Conservation (phyloP, 1,140 invertebrate genomes). For the Plectrocnemia conspersa region DNA sequence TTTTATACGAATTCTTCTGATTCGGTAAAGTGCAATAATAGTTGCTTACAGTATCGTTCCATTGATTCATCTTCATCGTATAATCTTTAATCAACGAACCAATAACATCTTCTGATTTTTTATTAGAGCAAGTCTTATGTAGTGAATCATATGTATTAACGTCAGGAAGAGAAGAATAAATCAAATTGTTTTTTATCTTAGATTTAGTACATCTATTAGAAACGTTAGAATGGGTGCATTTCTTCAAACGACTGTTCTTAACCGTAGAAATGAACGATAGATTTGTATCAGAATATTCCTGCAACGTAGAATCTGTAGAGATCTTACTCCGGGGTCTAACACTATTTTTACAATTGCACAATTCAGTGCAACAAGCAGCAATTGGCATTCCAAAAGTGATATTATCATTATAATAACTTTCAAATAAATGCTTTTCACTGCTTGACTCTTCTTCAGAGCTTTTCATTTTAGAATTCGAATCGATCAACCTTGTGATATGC, state of each 20-base stretch:
- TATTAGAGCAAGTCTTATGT: background rate
- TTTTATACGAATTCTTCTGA: constrained; percentile 4
- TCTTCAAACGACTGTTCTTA: background rate
- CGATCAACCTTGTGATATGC: constrained; percentile 12
- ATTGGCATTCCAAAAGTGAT: constrained; percentile 26
- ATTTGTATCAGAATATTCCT: background rate
- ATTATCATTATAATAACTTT: constrained; percentile 27
- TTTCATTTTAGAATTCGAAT: too few relatives aligned
- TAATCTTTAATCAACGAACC: constrained; percentile 45
- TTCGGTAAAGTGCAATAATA: constrained; percentile 42
- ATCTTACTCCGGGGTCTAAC: background rate
- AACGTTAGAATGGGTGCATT: background rate
- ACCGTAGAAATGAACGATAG: background rate
- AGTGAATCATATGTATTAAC: constrained; percentile 7
- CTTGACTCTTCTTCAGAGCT: background rate
- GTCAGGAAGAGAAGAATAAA: constrained; percentile 30
- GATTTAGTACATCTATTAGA: too few relatives aligned
- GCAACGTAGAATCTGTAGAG: background rate
- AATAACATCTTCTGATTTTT: constrained; percentile 38
- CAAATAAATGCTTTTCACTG: background rate
- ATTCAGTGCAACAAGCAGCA: background rate
- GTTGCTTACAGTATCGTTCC: constrained; percentile 47
- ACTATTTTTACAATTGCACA: constrained; percentile 5
- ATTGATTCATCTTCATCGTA: constrained; percentile 49
- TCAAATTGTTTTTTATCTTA: constrained; percentile 8